Evolutionary conservation across 2,113 vertebrate genomes (phyloP).

Genomic region (Emberiza fucata): DNA sequence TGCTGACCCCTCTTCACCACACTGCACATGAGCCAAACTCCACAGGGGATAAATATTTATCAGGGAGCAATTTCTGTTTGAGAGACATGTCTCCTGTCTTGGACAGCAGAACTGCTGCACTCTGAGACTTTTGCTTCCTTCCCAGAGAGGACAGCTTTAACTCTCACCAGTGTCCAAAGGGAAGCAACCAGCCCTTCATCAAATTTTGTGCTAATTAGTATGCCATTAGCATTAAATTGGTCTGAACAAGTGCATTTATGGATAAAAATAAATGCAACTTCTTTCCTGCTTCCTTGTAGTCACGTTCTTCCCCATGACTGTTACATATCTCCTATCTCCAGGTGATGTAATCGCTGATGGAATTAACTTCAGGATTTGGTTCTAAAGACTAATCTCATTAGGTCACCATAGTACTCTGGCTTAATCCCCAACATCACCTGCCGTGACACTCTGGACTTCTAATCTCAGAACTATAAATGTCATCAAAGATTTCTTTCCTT

Average conservation of each 20-base stretch:
- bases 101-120: not conserved
- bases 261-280: not conserved
- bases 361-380: constrained; percentile 33
- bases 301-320: not conserved
- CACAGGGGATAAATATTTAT: not conserved
- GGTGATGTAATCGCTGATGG: not conserved
- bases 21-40: not conserved
- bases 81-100: not conserved
- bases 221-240: not conserved
- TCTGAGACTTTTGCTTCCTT: not conserved
- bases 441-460: not conserved
- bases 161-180: not conserved
- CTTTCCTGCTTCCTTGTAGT: not conserved
- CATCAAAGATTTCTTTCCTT: not conserved
- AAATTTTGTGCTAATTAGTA: not conserved
- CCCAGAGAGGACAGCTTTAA: not conserved
- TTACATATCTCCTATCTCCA: not conserved
- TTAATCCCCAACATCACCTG: constrained; percentile 14
- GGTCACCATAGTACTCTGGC: not conserved
- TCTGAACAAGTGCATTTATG: not conserved
- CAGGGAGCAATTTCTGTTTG: not conserved
- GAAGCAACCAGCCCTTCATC: not conserved
- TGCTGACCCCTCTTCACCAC: not conserved
- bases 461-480: constrained; percentile 25
- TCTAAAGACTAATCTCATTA: constrained; percentile 42